Evolutionary conservation across 2,888 invertebrate species (phyloP).

Genomic region (Eilema caniola): DNA sequence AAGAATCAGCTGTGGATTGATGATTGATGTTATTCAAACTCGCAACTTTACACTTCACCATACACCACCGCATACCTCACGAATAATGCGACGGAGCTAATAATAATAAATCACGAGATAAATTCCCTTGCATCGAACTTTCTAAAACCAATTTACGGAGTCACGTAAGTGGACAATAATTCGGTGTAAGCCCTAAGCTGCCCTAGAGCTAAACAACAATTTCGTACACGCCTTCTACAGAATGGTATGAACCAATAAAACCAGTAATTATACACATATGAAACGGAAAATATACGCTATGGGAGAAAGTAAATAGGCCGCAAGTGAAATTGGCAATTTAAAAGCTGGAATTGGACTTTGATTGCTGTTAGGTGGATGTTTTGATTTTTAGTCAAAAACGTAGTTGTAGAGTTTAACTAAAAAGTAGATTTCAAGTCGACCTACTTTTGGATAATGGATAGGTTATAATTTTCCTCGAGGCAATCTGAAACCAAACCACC

Average conservation of each 20-base stretch:
- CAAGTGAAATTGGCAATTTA: conserved; percentile 43
- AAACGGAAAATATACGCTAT: conserved; percentile 56
- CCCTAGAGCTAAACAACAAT: conserved; percentile 58
- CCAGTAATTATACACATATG: conserved; percentile 65
- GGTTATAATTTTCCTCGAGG: conserved; percentile 12
- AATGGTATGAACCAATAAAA: conserved; percentile 55
- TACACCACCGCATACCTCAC: conserved; percentile 42
- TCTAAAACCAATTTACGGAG: conserved; percentile 61
- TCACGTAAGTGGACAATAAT: conserved; percentile 58
- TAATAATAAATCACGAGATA: conserved; percentile 53
- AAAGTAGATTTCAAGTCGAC: neutral
- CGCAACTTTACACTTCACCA: conserved; percentile 39
- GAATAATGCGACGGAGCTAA: conserved; percentile 40
- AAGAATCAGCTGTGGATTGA: conserved; percentile 12
- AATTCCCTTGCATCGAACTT: conserved; percentile 51
- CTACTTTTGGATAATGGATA: conserved; percentile 6
- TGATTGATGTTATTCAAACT: conserved; percentile 27
- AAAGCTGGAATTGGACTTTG: conserved; percentile 31
- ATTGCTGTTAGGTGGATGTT: conserved; percentile 32
- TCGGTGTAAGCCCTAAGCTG: conserved; percentile 57
- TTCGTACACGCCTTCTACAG: conserved; percentile 51
- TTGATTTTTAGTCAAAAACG: conserved; percentile 34
- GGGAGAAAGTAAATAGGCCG: conserved; percentile 57
- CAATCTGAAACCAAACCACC: conserved; percentile 10
- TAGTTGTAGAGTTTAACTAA: conserved; percentile 12